Base-by-base conservation (phyloP, 1,140 invertebrate species). In the Aphaenogaster rudis region DNA sequence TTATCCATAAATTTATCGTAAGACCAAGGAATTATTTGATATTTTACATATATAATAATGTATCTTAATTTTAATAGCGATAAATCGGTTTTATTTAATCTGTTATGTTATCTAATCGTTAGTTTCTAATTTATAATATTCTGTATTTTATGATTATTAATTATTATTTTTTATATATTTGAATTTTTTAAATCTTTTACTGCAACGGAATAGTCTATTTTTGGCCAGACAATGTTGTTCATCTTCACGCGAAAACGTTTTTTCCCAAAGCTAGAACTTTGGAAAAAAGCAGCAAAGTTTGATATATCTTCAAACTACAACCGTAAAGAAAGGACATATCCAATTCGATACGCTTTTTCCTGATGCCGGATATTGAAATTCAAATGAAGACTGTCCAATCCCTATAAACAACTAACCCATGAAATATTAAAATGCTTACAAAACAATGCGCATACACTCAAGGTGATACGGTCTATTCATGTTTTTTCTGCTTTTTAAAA, bases 371-470 rank as follows among this genome's bases (percentile, higher is more conserved):
- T 17, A 74, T 89, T 90, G 67, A 54, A 90, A 90, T 90, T 90
- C 48, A 84, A 87, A 90, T 71, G 11, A 61, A 57, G 33, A 21
- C 57, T 28, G 17, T 61, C 7, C 50, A 66, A 33, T 50, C 36
- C 6, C 21, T 7, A 33, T 36, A 71, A 64, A 77, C 42, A 61
- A 63, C 33, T 39, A n/a, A 59, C 54, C 48, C 88, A 90, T 90
- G 86, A 90, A 90, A 90, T 87, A 90, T 90, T 90, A 66, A 90
- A 66, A 61, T 2, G 48, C 71, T 86, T 36, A 67, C 59, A 45
- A 48, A 21, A 67, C 39, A 63, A 52, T 3, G 21, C 21, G 42
- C n/a, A 6, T 15, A 33, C 42, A 59, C 13, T 33, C 8, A 15
- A 39, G 17, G 59, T 48, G 7, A 28, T 21, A 21, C 39, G 13